phyloP scores from a whole-genome alignment of 2,888 invertebrate species.

The Netelia inedita region DNA sequence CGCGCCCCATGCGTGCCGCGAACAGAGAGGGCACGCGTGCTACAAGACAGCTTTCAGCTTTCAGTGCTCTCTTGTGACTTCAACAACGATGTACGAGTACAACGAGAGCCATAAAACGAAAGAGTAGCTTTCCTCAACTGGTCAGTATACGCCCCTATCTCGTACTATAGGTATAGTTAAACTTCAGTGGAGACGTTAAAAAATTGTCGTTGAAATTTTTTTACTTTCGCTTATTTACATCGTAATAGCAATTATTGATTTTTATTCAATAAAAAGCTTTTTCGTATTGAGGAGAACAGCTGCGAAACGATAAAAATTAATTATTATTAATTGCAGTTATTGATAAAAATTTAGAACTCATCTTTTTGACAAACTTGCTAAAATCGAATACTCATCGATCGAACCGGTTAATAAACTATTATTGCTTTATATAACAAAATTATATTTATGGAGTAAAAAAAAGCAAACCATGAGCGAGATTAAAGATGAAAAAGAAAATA shows the following conservation, averaged over 20 bases:
- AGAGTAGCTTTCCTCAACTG: neutral
- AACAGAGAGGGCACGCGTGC: neutral
- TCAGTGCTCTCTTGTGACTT: neutral
- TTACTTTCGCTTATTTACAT: neutral
- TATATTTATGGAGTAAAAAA: too few species aligned
- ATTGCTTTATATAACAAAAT: too few species aligned
- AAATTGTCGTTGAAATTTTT: neutral
- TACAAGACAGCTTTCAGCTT: neutral
- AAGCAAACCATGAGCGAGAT: too few species aligned
- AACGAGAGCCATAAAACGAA: neutral
- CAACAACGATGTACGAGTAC: neutral
- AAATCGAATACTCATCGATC: too few species aligned
- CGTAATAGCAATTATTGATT: neutral
- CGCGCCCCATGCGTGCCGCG: neutral
- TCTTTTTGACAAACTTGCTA: too few species aligned
- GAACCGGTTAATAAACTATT: too few species aligned
- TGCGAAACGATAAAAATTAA: too few species aligned
- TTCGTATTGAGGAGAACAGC: too few species aligned
- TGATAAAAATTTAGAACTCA: too few species aligned
- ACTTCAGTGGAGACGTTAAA: neutral
- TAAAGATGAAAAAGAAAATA: too few species aligned
- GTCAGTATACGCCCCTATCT: neutral
- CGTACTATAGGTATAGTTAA: neutral
- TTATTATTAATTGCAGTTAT: too few species aligned
- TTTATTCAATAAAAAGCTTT: neutral